Base-by-base conservation (phyloP, 2,888 invertebrate species). In the Scaeva pyrastri region DNA sequence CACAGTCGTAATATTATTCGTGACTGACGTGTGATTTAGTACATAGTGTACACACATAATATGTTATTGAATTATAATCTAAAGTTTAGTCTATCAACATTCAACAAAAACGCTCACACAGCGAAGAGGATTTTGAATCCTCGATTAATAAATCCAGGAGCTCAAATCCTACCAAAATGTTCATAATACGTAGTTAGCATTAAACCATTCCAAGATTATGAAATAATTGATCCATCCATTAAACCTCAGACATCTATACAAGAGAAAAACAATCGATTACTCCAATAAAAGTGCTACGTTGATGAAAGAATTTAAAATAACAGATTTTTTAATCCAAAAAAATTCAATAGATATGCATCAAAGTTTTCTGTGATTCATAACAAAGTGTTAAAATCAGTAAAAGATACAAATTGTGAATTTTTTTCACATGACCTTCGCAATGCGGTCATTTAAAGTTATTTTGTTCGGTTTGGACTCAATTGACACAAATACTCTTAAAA, bases 1-100 rank as follows among this genome's bases (percentile, higher is more conserved):
- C 41, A 2, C 14, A 56, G 31, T 56, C 58, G 58, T 58, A 39
- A 36, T 58, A 19, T 16, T 58, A 39, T 58, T 36, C 58, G 58
- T 19, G 58, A 58, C 16, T n/a, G 58, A 39, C 58, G 36, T 39
- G 58, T 39, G 58, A 41, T 41, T 41, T 14, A 41, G 41, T 41
- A 58, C 16, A 3, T n/a, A 19, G n/a, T n/a, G n/a, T 7, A 39
- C 2, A 16, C n/a, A n/a, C n/a, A n/a, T n/a, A n/a, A n/a, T n/a
- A n/a, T n/a, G n/a, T n/a, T n/a, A n/a, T 36, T 58, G 10, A n/a
- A n/a, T 21, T 11, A 14, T 14, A 16, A 26, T 2, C n/a, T 31
- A 55, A 55, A 55, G n/a, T n/a, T n/a, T n/a, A n/a, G n/a, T n/a
- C 26, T 0, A 8, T 31, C 55, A 55, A 55, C 26, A 55, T 55